Percentiles rank a stretch among this genome's conserved stretches.
Evolutionary conservation across 2,797 vertebrate genomes (phyloP).

Genomic region (Triplophysa bombifrons): DNA sequence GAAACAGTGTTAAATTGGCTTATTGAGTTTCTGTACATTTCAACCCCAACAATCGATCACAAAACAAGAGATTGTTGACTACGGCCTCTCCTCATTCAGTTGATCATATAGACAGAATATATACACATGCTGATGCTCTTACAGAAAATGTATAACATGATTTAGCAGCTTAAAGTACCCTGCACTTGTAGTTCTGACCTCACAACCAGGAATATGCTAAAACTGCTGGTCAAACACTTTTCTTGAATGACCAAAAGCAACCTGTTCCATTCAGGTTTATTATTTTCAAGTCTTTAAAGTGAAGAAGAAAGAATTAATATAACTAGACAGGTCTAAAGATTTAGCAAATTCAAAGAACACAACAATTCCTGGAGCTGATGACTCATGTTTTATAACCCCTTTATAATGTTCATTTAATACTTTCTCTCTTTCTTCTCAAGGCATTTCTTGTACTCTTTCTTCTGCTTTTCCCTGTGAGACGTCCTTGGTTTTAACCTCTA

Average conservation of each 20-base stretch:
- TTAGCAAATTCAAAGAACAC: background rate
- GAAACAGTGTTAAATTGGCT: constrained; percentile 24
- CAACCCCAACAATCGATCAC: constrained; percentile 9
- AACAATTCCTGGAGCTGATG: constrained; percentile 2
- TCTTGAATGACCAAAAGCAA: background rate
- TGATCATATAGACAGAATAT: background rate
- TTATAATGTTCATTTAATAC: constrained; percentile 6
- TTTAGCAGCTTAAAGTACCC: background rate
- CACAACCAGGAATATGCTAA: background rate
- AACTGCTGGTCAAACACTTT: background rate
- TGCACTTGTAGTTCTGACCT: background rate
- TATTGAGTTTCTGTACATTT: constrained; percentile 30
- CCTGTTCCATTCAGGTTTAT: background rate
- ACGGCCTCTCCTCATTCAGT: background rate
- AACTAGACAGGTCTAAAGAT: constrained; percentile 1
- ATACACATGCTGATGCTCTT: background rate
- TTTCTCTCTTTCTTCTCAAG: constrained; percentile 16
- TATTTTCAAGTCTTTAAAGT: background rate
- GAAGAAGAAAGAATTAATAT: background rate
- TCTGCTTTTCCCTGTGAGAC: constrained; percentile 34
- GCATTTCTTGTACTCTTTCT: constrained; percentile 43
- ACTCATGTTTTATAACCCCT: constrained; percentile 13
- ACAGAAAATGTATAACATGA: background rate
- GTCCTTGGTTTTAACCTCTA: constrained; percentile 53
- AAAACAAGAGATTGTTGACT: constrained; percentile 31